Percentiles rank a stretch among this genome's conserved stretches.
Evolutionary conservation across 2,113 vertebrate genomes (phyloP).

Genomic region (Cyphomyrus plagiostoma): DNA sequence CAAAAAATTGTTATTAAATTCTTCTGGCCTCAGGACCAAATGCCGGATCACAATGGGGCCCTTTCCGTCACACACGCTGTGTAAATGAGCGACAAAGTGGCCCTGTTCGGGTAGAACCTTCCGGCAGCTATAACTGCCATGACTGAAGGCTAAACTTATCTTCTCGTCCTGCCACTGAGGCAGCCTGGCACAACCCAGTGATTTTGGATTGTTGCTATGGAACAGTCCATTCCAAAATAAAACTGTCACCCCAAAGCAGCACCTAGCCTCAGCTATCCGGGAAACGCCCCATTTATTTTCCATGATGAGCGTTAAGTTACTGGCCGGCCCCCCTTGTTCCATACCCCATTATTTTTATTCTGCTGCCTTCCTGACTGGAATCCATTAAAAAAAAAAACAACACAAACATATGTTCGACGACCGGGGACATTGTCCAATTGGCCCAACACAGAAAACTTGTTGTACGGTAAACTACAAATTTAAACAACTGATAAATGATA

Average conservation of each 20-base stretch:
- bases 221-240: constrained; percentile 6
- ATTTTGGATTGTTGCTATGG: constrained; percentile 1
- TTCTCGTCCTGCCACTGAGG: not conserved
- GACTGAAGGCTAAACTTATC: constrained; percentile 1
- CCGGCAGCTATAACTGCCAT: not conserved
- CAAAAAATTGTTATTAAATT: not conserved
- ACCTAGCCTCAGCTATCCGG: not conserved
- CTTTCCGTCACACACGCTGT: not conserved
- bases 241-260: not conserved
- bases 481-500: not conserved
- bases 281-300: not conserved
- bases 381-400: not conserved
- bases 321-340: not conserved
- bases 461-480: not conserved
- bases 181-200: not conserved
- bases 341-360: not conserved
- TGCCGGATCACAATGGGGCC: not conserved
- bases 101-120: not conserved
- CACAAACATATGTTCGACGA: not conserved
- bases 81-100: not conserved
- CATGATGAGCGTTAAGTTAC: not conserved
- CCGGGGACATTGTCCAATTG: not conserved
- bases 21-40: not conserved
- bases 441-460: not conserved
- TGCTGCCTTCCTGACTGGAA: not conserved